Base-by-base conservation (phyloP, 1,140 invertebrate species). In the Tenebrio molitor region DNA sequence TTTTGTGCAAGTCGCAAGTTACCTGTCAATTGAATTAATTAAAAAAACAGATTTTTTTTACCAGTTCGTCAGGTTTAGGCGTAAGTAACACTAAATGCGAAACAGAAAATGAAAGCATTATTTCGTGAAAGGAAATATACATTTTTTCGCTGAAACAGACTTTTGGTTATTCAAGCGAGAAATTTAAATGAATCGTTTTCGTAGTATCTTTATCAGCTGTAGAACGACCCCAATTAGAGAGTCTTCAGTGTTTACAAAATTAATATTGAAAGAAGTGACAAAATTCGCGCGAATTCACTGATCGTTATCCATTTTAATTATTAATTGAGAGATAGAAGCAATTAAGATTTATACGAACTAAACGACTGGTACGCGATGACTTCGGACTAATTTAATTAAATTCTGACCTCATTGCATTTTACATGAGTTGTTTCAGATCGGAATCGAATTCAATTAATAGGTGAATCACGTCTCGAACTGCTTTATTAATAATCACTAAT, bases 141-240 rank as follows among this genome's bases (percentile, higher is more conserved):
- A 44, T 44, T 44, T 50, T 50, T 50, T 1, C 16, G 1, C 2
- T n/a, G 6, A 6, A 50, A 21, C 2, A n/a, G 42, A 17, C 7
- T 12, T 19, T n/a, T 58, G 50, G 10, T 58, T 29, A 29, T 58
- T 58, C 8, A 29, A 16, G 4, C 10, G 50, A 58, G 12, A 58
- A 58, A 58, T 58, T 58, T 58, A 58, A 58, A 58, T 58, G 50
- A 58, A 58, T 58, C 23, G 21, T 53, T 53, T 53, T 53, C 36
- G 36, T 12, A 53, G 50, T 29, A 29, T 14, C 50, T 58, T 15
- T n/a, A 58, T 25, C 23, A 46, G 8, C 25, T 8, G 42, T 46
- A 46, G 25, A 33, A 29, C 50, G 50, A 58, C 50, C 50, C 50
- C 23, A 58, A 58, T 58, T 58, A 58, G 23, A 21, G 44, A 12